phyloP scores from a whole-genome alignment of 1,140 invertebrate species.

The Diabrotica undecimpunctata region DNA sequence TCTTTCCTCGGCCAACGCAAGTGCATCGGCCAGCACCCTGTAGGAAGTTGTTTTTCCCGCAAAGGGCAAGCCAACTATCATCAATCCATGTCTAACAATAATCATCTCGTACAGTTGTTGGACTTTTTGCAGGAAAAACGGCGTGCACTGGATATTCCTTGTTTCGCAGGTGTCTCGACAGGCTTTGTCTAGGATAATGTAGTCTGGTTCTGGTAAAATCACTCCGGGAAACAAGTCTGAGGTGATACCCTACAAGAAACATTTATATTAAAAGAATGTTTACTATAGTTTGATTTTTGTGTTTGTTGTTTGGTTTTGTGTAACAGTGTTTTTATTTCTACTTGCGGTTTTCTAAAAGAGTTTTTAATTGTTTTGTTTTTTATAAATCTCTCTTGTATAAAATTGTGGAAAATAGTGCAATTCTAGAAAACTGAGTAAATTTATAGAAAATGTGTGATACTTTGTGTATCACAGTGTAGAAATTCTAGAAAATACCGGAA shows the following conservation, averaged over 20 bases:
- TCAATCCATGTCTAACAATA: constrained; percentile 82
- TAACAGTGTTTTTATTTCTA: too few relatives aligned
- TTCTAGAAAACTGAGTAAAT: too few relatives aligned
- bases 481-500: too few relatives aligned
- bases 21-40: constrained; percentile 70
- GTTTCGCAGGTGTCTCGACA: constrained; percentile 64
- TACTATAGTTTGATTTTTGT: constrained; percentile 10
- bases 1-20: constrained; percentile 76
- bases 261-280: neutral
- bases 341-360: too few relatives aligned
- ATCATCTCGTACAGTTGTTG: constrained; percentile 96
- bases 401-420: too few relatives aligned
- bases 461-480: too few relatives aligned
- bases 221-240: constrained; percentile 88
- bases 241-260: constrained; percentile 71
- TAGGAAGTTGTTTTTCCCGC: constrained; percentile 81
- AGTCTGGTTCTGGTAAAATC: constrained; percentile 70
- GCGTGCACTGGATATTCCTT: constrained; percentile 78
- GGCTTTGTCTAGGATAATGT: constrained; percentile 59
- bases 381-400: too few relatives aligned
- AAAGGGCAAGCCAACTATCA: constrained; percentile 90
- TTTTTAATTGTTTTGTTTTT: too few relatives aligned
- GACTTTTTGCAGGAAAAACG: constrained; percentile 85
- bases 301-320: too few relatives aligned
- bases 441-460: too few relatives aligned